Evolutionary conservation across 2,888 invertebrate species (phyloP).

Genomic region (Seira ritae): DNA sequence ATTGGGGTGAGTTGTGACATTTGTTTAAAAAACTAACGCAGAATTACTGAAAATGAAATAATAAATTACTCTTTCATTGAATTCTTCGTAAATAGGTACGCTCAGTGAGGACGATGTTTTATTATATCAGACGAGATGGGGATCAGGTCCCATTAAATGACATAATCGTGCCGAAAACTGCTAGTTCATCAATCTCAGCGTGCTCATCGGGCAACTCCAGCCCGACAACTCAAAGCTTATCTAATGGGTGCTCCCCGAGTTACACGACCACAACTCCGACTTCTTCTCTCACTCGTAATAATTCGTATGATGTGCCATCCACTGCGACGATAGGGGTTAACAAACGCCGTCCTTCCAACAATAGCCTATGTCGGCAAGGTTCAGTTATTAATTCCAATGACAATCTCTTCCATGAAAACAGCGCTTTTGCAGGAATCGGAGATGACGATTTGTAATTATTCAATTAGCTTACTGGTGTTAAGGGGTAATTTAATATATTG

Average conservation of each 20-base stretch:
- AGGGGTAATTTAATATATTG: no score
- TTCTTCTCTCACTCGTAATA: constrained; percentile 72
- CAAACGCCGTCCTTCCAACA: constrained; percentile 72
- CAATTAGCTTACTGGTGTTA: no score
- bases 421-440: constrained; percentile 95
- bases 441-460: constrained; percentile 85
- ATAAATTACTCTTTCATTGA: no score
- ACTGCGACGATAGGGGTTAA: constrained; percentile 53
- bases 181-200: constrained; percentile 51
- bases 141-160: constrained; percentile 70
- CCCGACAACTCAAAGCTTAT: constrained; percentile 70
- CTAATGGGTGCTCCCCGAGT: constrained; percentile 65
- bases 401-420: constrained; percentile 83
- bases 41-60: no score
- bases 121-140: constrained; percentile 70
- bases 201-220: constrained; percentile 71
- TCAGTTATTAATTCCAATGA: constrained; percentile 70
- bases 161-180: constrained; percentile 56
- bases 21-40: no score
- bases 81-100: constrained; percentile 68
- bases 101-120: constrained; percentile 69
- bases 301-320: constrained; percentile 72
- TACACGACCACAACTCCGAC: constrained; percentile 70
- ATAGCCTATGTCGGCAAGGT: constrained; percentile 67
- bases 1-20: constrained; percentile 66